Conservation (phyloP, 1,140 invertebrate genomes). For the Odontomachus brunneus region DNA sequence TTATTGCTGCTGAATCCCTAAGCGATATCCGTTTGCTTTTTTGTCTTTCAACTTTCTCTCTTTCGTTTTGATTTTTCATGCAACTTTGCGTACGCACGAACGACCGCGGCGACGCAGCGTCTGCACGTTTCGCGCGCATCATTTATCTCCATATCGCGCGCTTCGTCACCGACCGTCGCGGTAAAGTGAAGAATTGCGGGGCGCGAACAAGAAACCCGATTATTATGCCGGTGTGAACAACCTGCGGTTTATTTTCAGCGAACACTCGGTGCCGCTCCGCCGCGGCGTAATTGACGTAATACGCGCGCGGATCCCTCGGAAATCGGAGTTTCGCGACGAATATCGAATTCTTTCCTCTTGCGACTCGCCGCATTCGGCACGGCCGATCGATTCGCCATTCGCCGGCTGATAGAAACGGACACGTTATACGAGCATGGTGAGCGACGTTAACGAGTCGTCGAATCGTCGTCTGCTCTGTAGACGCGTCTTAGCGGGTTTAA, state of each 20-base stretch:
- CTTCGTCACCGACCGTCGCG: conserved; percentile 45
- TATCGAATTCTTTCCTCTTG: conserved; percentile 26
- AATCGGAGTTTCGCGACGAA: conserved; percentile 12
- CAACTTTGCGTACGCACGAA: not conserved
- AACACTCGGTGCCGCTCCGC: not conserved
- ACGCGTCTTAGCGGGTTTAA: conserved; percentile 72
- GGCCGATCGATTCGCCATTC: conserved; percentile 59
- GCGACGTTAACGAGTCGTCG: conserved; percentile 72
- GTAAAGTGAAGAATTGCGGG: conserved; percentile 53
- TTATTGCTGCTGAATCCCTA: not conserved
- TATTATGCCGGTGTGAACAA: conserved; percentile 47
- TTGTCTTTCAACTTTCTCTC: not conserved
- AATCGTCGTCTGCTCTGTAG: conserved; percentile 69
- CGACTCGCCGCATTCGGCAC: conserved; percentile 10
- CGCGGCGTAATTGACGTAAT: conserved; percentile 20
- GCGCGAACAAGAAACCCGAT: conserved; percentile 45
- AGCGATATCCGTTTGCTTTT: not conserved
- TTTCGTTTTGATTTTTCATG: not conserved
- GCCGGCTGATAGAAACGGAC: conserved; percentile 50
- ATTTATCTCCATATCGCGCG: conserved; percentile 55
- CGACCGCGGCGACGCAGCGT: conserved; percentile 38
- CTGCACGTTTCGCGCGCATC: conserved; percentile 13
- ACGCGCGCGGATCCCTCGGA: not conserved
- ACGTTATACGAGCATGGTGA: conserved; percentile 62
- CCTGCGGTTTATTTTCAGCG: conserved; percentile 50